These are phyloP conservation scores for Drosophila gaucha DNA, from an alignment of 2,888 invertebrate species.

Conservation along the genomic window DNA sequence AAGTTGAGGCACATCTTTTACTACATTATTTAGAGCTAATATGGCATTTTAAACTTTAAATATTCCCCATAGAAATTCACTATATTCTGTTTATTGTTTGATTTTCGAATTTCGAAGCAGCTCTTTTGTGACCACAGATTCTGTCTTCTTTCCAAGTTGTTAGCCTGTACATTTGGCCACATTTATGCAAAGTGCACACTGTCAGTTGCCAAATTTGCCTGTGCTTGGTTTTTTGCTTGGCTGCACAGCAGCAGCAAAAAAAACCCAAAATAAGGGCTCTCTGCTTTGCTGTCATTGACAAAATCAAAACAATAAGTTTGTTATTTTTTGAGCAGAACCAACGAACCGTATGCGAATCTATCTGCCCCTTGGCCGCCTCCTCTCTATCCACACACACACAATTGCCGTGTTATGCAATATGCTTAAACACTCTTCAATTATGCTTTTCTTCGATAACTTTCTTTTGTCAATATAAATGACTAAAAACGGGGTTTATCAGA, in stretches of 20 bases:
- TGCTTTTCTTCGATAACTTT: slow-evolving; percentile 25
- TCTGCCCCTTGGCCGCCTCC: background rate
- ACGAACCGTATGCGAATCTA: slow-evolving; percentile 52
- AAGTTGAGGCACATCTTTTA: background rate
- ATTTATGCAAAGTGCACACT: slow-evolving; percentile 55
- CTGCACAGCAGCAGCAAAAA: slow-evolving; percentile 49
- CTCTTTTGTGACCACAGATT: slow-evolving; percentile 30
- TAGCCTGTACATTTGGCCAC: slow-evolving; percentile 45
- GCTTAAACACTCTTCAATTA: slow-evolving; percentile 17
- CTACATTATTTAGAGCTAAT: background rate
- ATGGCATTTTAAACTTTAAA: background rate
- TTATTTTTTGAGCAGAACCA: slow-evolving; percentile 63
- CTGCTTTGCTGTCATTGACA: slow-evolving; percentile 67
- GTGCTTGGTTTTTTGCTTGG: slow-evolving; percentile 58
- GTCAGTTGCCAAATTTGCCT: slow-evolving; percentile 51
- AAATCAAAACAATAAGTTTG: slow-evolving; percentile 78
- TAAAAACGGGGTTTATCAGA: too few relatives aligned
- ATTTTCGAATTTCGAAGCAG: background rate
- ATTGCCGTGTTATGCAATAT: slow-evolving; percentile 44
- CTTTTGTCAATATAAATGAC: background rate
- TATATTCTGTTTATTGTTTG: background rate
- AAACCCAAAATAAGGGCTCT: slow-evolving; percentile 33
- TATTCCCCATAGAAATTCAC: background rate
- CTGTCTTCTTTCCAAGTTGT: slow-evolving; percentile 7
- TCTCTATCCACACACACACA: background rate